Evolutionary conservation across 2,888 invertebrate genomes (phyloP).

Genomic region (Nemoura dubitans): DNA sequence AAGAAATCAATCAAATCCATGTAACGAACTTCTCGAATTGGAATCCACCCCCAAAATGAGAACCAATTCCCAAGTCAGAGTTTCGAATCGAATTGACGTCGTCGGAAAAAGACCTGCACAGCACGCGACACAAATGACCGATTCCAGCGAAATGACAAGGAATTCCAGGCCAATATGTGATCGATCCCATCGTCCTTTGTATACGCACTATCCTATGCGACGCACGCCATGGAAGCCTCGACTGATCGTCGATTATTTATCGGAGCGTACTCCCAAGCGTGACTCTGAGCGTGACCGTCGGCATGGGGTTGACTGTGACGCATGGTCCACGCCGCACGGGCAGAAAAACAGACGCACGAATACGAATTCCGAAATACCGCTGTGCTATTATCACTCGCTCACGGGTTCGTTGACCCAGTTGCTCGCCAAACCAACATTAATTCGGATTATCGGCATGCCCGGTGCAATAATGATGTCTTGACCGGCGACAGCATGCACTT

Average conservation of each 20-base stretch:
- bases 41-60: background rate
- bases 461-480: background rate
- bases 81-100: too few relatives aligned
- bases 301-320: background rate
- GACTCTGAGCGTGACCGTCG: background rate
- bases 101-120: too few relatives aligned
- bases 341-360: background rate
- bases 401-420: background rate
- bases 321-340: background rate
- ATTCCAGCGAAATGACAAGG: background rate
- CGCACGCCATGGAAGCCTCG: too few relatives aligned
- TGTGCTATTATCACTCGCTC: background rate
- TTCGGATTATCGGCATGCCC: background rate
- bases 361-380: background rate
- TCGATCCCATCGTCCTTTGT: too few relatives aligned
- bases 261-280: background rate
- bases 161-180: background rate
- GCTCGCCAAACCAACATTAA: background rate
- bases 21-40: background rate
- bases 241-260: background rate
- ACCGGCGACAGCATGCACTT: background rate
- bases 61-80: background rate
- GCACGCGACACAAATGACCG: background rate
- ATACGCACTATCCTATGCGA: too few relatives aligned
- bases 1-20: background rate